A percentile compares a stretch with the other conserved stretches of the same genome.
phyloP scores from a whole-genome alignment of 2,888 invertebrate genomes.

The Eupeodes luniger region DNA sequence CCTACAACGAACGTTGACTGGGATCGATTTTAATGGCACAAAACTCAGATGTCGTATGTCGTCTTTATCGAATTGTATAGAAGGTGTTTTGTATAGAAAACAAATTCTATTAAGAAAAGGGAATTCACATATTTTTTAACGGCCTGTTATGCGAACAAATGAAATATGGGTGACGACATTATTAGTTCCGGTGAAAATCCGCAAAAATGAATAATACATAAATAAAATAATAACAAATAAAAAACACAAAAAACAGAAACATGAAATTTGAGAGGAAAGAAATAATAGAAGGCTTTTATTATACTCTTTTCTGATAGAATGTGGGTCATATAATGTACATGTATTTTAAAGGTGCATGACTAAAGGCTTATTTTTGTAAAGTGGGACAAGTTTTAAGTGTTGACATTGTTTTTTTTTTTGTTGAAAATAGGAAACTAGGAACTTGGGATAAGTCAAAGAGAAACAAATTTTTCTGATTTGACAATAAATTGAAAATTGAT shows the following conservation, averaged over 20 bases:
- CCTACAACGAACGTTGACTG: neutral
- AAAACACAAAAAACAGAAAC: conserved; percentile 3
- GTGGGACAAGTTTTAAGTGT: conserved; percentile 9
- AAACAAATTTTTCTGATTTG: neutral
- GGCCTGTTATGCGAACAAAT: conserved; percentile 45
- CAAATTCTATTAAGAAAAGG: conserved; percentile 24
- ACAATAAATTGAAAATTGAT: neutral
- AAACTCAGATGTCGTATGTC: conserved; percentile 57
- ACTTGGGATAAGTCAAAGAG: too few species aligned
- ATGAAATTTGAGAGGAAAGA: conserved; percentile 14
- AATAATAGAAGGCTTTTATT: conserved; percentile 5
- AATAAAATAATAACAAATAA: neutral
- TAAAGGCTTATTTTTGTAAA: conserved; percentile 18
- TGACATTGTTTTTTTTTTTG: too few species aligned
- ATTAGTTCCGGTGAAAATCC: conserved; percentile 64
- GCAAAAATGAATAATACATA: neutral
- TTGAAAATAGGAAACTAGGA: too few species aligned
- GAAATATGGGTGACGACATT: conserved; percentile 68
- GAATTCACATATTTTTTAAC: conserved; percentile 22
- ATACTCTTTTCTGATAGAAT: conserved; percentile 6
- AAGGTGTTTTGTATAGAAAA: conserved; percentile 2
- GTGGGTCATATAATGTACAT: conserved; percentile 28
- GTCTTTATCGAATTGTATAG: conserved; percentile 16
- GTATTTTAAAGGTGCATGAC: conserved; percentile 9
- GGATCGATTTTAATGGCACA: conserved; percentile 59